Evolutionary conservation across 2,113 vertebrate species (phyloP).

Genomic region (Turdus rufiventris): DNA sequence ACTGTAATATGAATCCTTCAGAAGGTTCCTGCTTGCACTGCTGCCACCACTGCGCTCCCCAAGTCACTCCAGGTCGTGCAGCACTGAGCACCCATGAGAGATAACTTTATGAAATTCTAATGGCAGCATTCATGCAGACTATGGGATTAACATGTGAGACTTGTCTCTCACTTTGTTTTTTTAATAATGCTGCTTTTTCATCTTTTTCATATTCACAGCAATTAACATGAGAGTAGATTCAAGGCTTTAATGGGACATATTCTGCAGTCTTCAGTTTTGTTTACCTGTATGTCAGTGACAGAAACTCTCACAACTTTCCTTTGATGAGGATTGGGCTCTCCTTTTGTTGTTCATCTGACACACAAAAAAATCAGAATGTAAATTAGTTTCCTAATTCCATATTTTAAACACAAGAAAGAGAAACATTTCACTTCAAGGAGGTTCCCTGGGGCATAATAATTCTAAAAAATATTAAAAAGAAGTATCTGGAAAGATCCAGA

Average conservation of each 20-base stretch:
- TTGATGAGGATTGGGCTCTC: background rate
- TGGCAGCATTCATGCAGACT: background rate
- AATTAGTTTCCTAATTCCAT: background rate
- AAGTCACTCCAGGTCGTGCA: background rate
- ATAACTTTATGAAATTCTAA: background rate
- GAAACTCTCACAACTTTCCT: background rate
- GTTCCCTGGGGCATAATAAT: background rate
- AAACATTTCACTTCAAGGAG: background rate
- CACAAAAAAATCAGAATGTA: background rate
- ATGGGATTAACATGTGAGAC: rapidly evolving
- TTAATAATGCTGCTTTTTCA: background rate
- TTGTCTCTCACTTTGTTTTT: background rate
- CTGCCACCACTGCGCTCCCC: background rate
- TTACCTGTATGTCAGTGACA: background rate
- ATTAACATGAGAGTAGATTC: background rate
- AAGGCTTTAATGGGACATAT: background rate
- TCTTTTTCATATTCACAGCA: background rate
- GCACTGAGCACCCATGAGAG: background rate
- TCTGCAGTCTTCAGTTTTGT: background rate
- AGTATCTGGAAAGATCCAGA: background rate
- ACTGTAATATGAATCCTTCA: too few relatives aligned
- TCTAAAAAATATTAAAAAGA: background rate
- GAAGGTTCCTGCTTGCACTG: background rate
- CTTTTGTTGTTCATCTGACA: background rate
- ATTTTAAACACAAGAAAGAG: background rate